Percentiles rank a stretch among this genome's conserved stretches.
phyloP scores from a whole-genome alignment of 2,888 invertebrate genomes.

The Lasius fuliginosus region DNA sequence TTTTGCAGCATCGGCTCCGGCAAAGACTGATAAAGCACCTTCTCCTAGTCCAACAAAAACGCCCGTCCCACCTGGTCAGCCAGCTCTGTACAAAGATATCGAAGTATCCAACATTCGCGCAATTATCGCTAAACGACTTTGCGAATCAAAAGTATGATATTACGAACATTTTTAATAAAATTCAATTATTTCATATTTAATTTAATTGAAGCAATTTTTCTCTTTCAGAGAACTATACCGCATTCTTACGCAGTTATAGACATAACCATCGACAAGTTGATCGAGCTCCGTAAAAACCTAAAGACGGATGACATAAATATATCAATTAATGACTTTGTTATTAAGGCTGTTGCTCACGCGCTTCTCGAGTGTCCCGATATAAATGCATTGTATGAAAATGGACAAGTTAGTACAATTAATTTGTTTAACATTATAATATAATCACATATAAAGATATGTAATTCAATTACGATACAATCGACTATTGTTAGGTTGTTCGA shows the following conservation, averaged over 20 bases:
- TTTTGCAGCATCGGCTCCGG: conserved; percentile 52
- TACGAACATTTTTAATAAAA: conserved; percentile 7
- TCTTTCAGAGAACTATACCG: conserved; percentile 88
- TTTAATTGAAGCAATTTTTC: conserved; percentile 21
- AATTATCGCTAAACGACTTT: conserved; percentile 89
- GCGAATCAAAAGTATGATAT: conserved; percentile 88
- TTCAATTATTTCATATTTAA: conserved; percentile 7
- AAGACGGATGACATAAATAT: conserved; percentile 87
- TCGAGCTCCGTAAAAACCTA: conserved; percentile 87
- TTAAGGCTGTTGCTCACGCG: conserved; percentile 89
- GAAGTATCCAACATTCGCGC: conserved; percentile 88
- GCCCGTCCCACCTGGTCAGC: conserved; percentile 49
- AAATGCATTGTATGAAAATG: conserved; percentile 86
- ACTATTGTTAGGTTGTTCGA: conserved; percentile 81
- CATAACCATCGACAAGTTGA: conserved; percentile 87
- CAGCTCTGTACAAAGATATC: conserved; percentile 87
- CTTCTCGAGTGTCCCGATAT: conserved; percentile 87
- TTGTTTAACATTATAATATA: not conserved
- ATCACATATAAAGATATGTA: not conserved
- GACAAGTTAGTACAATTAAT: conserved; percentile 81
- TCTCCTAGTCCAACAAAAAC: conserved; percentile 13
- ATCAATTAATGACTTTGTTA: conserved; percentile 90
- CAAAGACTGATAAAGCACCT: not conserved
- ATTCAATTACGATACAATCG: conserved; percentile 3
- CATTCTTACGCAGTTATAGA: conserved; percentile 89